phyloP scores from a whole-genome alignment of 1,140 invertebrate genomes.

The Delia radicum region DNA sequence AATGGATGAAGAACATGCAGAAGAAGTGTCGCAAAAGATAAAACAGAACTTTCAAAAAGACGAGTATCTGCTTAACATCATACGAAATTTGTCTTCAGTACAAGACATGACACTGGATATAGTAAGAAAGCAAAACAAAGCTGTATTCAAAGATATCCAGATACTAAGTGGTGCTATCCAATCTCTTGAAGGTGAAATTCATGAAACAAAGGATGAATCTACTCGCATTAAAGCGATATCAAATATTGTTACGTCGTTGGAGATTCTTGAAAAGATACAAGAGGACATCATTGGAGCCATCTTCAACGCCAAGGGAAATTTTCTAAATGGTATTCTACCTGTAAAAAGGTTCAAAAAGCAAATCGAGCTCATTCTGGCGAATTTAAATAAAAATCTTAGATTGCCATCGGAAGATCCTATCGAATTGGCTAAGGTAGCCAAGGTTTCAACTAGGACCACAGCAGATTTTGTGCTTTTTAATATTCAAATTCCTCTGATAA shows the following conservation, averaged over 20 bases:
- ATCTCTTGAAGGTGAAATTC: too few species aligned
- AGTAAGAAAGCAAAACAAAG: too few species aligned
- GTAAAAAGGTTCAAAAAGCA: constrained; percentile 9
- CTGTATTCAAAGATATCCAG: too few species aligned
- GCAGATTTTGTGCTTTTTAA: neutral
- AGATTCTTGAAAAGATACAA: neutral
- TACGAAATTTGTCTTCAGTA: neutral
- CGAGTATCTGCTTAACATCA: neutral
- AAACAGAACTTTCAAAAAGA: too few species aligned
- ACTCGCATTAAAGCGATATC: too few species aligned
- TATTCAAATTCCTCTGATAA: too few species aligned
- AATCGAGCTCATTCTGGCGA: neutral
- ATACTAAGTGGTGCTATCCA: too few species aligned
- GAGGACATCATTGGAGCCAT: neutral
- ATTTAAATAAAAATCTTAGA: neutral
- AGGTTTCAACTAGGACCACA: neutral
- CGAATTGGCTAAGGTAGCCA: neutral
- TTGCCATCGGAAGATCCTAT: neutral
- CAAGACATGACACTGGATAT: too few species aligned
- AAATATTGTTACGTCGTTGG: neutral
- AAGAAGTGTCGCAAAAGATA: neutral
- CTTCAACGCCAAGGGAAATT: neutral
- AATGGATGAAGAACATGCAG: neutral
- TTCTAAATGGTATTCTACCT: constrained; percentile 10
- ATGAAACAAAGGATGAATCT: too few species aligned